Evolutionary conservation across 1,140 invertebrate genomes (phyloP).

Genomic region (Drosophila nebulosa): DNA sequence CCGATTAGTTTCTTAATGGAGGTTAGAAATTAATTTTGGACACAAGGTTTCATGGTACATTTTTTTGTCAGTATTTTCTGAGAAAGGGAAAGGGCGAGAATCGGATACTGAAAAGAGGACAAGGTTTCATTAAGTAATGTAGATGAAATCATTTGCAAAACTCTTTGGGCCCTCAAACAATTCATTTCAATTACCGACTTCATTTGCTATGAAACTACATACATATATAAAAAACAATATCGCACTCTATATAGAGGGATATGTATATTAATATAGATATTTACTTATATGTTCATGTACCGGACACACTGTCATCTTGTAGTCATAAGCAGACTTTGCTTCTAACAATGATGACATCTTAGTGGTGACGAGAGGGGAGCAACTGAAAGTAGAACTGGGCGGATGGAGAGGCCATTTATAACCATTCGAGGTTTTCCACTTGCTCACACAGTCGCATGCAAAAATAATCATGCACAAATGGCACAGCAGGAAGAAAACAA

Average conservation of each 20-base stretch:
- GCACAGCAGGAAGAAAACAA: constrained; percentile 31
- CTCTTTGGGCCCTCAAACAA: neutral
- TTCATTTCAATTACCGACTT: neutral
- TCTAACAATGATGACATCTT: constrained; percentile 1
- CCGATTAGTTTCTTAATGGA: too few relatives aligned
- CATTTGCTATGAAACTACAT: neutral
- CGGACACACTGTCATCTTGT: constrained; percentile 29
- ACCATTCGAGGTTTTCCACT: constrained; percentile 20
- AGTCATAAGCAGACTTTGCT: constrained; percentile 39
- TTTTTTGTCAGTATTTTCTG: too few relatives aligned
- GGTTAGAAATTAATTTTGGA: too few relatives aligned
- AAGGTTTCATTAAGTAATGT: too few relatives aligned
- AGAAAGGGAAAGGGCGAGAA: neutral
- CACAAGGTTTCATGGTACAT: too few relatives aligned
- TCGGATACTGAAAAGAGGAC: too few relatives aligned
- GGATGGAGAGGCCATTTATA: constrained; percentile 16
- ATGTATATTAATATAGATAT: neutral
- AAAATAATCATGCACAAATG: constrained; percentile 70
- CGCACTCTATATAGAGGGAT: neutral
- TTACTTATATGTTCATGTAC: too few relatives aligned
- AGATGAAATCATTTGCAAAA: neutral
- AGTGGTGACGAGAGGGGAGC: neutral
- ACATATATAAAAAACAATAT: neutral
- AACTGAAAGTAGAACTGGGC: neutral
- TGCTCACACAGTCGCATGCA: constrained; percentile 42